Conservation (phyloP, 2,888 invertebrate species). For the Phrixothrix hirtus region DNA sequence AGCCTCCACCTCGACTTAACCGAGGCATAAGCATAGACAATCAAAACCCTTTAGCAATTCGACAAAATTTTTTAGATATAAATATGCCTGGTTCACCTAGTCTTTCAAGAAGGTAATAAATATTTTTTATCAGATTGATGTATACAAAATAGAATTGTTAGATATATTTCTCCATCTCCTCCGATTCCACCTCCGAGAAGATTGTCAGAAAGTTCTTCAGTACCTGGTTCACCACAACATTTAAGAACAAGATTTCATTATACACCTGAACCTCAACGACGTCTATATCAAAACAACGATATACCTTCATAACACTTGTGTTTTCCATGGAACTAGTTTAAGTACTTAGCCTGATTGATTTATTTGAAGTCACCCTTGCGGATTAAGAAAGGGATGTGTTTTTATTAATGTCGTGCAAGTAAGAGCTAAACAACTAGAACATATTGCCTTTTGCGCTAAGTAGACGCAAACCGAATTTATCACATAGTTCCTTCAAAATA, state of each 20-base stretch:
- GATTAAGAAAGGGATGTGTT: slow-evolving; percentile 24
- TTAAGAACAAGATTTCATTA: slow-evolving; percentile 66
- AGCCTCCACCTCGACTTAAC: slow-evolving; percentile 62
- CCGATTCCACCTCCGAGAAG: slow-evolving; percentile 66
- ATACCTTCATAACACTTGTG: slow-evolving; percentile 47
- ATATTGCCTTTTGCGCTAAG: slow-evolving; percentile 20
- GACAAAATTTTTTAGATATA: slow-evolving; percentile 63
- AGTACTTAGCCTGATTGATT: slow-evolving; percentile 25
- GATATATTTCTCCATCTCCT: slow-evolving; percentile 65
- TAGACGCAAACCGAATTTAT: slow-evolving; percentile 22
- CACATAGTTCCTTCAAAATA: slow-evolving; percentile 18
- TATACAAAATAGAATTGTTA: slow-evolving; percentile 39
- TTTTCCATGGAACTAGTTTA: slow-evolving; percentile 23
- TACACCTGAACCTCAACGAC: slow-evolving; percentile 63
- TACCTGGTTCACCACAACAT: slow-evolving; percentile 72
- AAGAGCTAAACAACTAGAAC: slow-evolving; percentile 14
- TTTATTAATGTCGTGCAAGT: slow-evolving; percentile 21
- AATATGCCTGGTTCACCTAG: slow-evolving; percentile 59
- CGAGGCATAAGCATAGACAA: slow-evolving; percentile 49
- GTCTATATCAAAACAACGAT: slow-evolving; percentile 57
- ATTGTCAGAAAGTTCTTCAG: slow-evolving; percentile 68
- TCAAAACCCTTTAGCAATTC: slow-evolving; percentile 61
- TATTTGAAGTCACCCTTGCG: slow-evolving; percentile 22
- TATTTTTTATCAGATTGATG: neutral
- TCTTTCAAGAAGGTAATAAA: slow-evolving; percentile 59